These are phyloP conservation scores for Rhabdomys pumilio DNA, from an alignment of 2,797 vertebrate species.

Conservation along the genomic window DNA sequence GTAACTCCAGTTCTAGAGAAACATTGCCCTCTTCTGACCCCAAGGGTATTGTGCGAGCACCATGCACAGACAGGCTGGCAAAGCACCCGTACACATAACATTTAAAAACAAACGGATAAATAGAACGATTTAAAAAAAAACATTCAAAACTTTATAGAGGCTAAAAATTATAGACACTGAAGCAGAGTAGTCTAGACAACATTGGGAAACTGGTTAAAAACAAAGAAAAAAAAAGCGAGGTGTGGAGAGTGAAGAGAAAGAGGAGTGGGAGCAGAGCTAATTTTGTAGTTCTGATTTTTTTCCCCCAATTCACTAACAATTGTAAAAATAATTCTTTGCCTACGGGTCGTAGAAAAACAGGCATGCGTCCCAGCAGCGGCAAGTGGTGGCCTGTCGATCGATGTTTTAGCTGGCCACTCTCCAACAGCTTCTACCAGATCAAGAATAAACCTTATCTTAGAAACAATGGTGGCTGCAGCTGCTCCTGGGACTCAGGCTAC, in stretches of 20 bases:
- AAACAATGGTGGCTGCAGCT: not conserved
- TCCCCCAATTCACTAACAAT: not conserved
- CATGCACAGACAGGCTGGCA: not conserved
- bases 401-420: not conserved
- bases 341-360: not conserved
- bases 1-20: not conserved
- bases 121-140: not conserved
- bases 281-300: not conserved
- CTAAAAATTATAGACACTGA: not conserved
- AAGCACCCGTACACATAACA: not conserved
- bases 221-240: not conserved
- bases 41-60: not conserved
- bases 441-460: not conserved
- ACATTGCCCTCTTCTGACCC: not conserved
- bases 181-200: not conserved
- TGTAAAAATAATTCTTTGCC: not conserved
- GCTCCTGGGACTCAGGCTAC: not conserved
- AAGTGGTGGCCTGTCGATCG: not conserved
- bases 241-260: too few relatives aligned
- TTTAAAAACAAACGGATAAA: not conserved
- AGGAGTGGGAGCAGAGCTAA: too few relatives aligned
- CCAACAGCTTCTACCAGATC: not conserved
- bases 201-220: not conserved
- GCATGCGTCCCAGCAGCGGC: not conserved
- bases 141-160: not conserved